Conservation (phyloP, 2,888 invertebrate species). For the Leptopilina drosophilae region DNA sequence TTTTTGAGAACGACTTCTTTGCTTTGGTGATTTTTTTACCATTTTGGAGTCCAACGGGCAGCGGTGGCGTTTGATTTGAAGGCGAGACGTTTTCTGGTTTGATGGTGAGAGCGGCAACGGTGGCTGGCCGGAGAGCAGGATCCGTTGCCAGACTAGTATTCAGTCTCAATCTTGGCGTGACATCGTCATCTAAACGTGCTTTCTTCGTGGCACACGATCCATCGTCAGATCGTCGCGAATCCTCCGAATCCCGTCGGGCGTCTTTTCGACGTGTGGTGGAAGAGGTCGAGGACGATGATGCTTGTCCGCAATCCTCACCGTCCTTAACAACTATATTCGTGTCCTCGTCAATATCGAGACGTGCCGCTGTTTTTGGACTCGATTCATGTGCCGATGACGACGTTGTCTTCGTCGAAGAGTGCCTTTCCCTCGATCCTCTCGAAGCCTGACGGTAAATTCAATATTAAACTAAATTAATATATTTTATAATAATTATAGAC, state of each 20-base stretch:
- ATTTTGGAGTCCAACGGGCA: constrained; percentile 72
- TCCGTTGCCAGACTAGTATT: constrained; percentile 90
- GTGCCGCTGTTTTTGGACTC: constrained; percentile 65
- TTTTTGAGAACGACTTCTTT: no score
- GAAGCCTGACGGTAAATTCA: constrained; percentile 34
- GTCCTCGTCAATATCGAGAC: constrained; percentile 63
- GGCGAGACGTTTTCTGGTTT: constrained; percentile 72
- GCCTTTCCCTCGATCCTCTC: constrained; percentile 47
- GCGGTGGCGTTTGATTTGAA: constrained; percentile 66
- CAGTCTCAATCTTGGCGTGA: constrained; percentile 84
- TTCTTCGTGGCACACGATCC: constrained; percentile 68
- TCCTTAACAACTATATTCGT: constrained; percentile 60
- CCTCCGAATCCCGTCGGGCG: constrained; percentile 68
- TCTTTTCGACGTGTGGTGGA: constrained; percentile 60
- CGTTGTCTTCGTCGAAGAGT: constrained; percentile 55
- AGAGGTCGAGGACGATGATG: constrained; percentile 61
- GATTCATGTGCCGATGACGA: constrained; percentile 62
- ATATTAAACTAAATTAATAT: no score
- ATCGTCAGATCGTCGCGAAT: constrained; percentile 67
- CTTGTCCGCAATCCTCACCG: constrained; percentile 63
- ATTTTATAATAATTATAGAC: no score
- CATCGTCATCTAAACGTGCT: constrained; percentile 71
- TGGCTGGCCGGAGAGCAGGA: constrained; percentile 86
- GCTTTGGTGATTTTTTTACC: constrained; percentile 58
- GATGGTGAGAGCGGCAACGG: constrained; percentile 78